phyloP scores from a whole-genome alignment of 2,888 invertebrate species.

The Tridacna crocea region DNA sequence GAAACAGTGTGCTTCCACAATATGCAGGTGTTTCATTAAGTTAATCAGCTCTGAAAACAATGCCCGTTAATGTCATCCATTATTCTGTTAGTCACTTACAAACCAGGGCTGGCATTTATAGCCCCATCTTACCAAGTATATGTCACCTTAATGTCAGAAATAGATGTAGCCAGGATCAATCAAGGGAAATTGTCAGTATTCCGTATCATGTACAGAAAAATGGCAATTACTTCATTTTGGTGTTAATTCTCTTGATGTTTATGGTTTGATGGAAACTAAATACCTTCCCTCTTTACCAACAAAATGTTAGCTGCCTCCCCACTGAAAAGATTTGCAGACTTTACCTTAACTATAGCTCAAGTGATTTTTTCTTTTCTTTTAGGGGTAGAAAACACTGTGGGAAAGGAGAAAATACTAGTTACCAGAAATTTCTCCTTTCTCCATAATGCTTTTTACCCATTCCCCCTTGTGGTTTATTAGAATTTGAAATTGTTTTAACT shows the following conservation, averaged over 20 bases:
- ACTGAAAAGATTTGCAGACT: too few species aligned
- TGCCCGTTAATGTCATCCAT: constrained; percentile 48
- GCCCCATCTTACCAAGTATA: constrained; percentile 38
- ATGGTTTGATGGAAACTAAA: too few species aligned
- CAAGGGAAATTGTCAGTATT: constrained; percentile 25
- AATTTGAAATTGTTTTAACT: too few species aligned
- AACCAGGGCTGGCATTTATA: constrained; percentile 51
- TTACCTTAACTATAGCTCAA: too few species aligned
- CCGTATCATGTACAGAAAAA: neutral
- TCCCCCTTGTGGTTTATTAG: too few species aligned
- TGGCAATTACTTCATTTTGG: neutral
- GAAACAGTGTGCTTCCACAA: neutral
- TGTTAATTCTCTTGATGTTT: neutral
- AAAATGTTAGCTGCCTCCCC: too few species aligned
- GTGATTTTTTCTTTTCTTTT: too few species aligned
- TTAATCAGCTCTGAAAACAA: constrained; percentile 22
- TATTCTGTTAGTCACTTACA: constrained; percentile 21
- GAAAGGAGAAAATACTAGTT: neutral
- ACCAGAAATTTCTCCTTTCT: neutral
- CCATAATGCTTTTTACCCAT: neutral
- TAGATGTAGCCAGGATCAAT: constrained; percentile 38
- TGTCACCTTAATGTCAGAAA: constrained; percentile 59
- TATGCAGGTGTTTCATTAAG: constrained; percentile 3
- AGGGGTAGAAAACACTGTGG: neutral
- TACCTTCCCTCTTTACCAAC: too few species aligned